Conservation (phyloP, 2,888 invertebrate genomes). For the Apeira syringaria region DNA sequence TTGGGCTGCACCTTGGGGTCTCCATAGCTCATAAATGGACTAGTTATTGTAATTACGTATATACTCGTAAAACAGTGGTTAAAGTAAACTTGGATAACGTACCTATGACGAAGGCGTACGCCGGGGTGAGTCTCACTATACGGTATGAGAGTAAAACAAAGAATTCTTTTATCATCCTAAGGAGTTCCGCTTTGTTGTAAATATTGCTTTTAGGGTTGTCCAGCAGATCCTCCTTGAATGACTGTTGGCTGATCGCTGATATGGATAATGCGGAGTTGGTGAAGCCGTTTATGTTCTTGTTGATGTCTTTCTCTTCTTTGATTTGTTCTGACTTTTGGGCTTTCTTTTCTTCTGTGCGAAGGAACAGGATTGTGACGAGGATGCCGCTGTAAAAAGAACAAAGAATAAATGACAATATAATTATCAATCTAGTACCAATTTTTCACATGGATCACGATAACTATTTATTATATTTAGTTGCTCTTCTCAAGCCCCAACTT, state of each 20-base stretch:
- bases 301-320: conserved; percentile 61
- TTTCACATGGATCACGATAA: no score
- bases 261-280: conserved; percentile 68
- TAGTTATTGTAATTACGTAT: no score
- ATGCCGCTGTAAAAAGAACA: conserved; percentile 85
- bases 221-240: conserved; percentile 70
- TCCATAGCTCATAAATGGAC: conserved; percentile 7
- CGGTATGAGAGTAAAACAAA: conserved; percentile 79
- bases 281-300: conserved; percentile 75
- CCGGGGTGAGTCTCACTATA: conserved; percentile 90
- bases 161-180: conserved; percentile 72
- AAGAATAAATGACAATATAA: no score
- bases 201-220: conserved; percentile 59
- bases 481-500: no score
- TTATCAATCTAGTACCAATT: no score
- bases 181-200: conserved; percentile 60
- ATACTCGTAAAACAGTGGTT: conserved; percentile 9
- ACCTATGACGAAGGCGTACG: conserved; percentile 89
- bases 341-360: conserved; percentile 85
- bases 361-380: conserved; percentile 88
- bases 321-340: conserved; percentile 47
- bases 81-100: conserved; percentile 3
- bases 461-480: no score
- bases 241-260: conserved; percentile 72
- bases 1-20: background rate